Evolutionary conservation across 1,140 invertebrate species (phyloP).

Genomic region (Rhizoglyphus robini): DNA sequence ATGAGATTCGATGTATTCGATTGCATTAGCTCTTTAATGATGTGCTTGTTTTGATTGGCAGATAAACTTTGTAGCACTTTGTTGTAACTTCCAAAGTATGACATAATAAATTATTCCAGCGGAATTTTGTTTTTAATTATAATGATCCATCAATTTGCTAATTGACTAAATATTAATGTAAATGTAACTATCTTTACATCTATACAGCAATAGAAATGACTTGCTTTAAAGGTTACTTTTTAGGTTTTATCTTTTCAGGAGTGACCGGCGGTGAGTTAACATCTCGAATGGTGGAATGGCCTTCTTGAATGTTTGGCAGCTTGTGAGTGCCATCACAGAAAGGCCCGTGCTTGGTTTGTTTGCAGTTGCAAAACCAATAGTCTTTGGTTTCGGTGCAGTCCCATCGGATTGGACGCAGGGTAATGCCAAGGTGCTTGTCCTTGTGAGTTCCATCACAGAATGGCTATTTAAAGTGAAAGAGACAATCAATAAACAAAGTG

Average conservation of each 20-base stretch:
- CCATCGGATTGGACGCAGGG: slow-evolving; percentile 57
- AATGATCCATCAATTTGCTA: no score
- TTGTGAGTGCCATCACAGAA: slow-evolving; percentile 93
- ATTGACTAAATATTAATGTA: no score
- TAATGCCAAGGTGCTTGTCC: slow-evolving; percentile 46
- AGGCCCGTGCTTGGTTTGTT: slow-evolving; percentile 81
- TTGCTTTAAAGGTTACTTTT: no score
- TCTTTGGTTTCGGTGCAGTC: slow-evolving; percentile 72
- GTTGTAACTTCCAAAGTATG: no score
- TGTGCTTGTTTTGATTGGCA: no score
- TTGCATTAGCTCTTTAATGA: no score
- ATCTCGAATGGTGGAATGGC: slow-evolving; percentile 25
- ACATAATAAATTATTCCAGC: no score
- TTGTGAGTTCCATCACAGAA: slow-evolving; percentile 88
- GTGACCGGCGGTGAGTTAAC: slow-evolving; percentile 5
- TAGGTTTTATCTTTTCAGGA: background rate
- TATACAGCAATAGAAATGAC: no score
- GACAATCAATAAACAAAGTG: slow-evolving; percentile 10
- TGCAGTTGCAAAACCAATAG: slow-evolving; percentile 97
- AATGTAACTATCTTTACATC: no score
- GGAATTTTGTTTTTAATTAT: no score
- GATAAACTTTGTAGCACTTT: no score
- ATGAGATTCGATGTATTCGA: no score
- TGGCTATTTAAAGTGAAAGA: slow-evolving; percentile 44
- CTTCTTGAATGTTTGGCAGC: slow-evolving; percentile 27